These are phyloP conservation scores for Nesospiza acunhae DNA, from an alignment of 2,113 vertebrate genomes.

Conservation along the genomic window DNA sequence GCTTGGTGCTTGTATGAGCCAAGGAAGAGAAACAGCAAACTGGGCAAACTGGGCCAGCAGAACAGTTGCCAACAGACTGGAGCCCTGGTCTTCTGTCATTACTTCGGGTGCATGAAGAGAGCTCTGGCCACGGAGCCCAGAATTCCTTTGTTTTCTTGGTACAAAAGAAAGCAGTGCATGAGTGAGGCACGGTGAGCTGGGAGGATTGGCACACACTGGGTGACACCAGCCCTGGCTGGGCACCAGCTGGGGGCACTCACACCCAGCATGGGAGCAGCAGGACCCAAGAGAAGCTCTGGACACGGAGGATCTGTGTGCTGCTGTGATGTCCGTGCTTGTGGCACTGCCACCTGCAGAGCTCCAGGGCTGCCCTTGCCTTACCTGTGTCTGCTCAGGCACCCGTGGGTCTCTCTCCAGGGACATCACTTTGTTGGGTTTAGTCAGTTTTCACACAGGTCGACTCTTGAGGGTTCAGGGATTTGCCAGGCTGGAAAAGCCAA, in stretches of 20 bases:
- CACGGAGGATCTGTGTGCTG: rapidly evolving
- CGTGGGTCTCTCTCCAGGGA: background rate
- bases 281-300: background rate
- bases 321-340: background rate
- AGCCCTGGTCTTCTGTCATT: background rate
- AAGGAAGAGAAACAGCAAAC: background rate
- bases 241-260: rapidly evolving
- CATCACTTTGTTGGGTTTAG: background rate
- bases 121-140: background rate
- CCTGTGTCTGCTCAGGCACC: background rate
- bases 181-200: background rate
- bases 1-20: rapidly evolving
- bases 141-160: background rate
- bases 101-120: background rate
- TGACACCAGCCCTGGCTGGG: background rate
- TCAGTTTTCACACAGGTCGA: rapidly evolving
- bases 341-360: background rate
- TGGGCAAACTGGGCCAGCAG: background rate
- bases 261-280: background rate
- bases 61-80: background rate
- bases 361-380: background rate
- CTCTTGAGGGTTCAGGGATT: background rate
- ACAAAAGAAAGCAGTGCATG: background rate
- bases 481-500: background rate
- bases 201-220: rapidly evolving